Evolutionary conservation across 2,888 invertebrate genomes (phyloP).

Genomic region (Nomada flava): DNA sequence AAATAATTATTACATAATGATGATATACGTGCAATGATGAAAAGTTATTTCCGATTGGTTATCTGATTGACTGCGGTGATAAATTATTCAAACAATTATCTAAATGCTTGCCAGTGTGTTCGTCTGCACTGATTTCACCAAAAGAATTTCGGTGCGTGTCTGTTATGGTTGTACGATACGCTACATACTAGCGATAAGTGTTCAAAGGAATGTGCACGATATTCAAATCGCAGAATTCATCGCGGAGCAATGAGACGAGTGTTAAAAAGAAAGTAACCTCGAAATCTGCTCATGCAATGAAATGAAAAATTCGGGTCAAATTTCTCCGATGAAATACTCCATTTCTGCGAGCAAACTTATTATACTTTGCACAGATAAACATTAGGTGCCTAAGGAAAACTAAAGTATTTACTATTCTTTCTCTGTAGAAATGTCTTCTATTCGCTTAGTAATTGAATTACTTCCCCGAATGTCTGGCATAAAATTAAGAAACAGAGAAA

Average conservation of each 20-base stretch:
- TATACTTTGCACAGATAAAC: no score
- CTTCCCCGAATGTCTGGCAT: no score
- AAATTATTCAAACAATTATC: background rate
- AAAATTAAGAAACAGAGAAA: no score
- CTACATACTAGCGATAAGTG: no score
- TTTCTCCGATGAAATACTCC: background rate
- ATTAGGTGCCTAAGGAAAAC: no score
- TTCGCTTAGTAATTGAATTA: no score
- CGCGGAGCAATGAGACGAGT: background rate
- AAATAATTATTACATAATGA: background rate
- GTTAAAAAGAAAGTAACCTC: background rate
- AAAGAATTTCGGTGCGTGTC: background rate
- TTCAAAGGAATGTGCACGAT: background rate
- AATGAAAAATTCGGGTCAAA: background rate
- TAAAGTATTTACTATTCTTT: no score
- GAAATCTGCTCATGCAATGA: slow-evolving; percentile 3
- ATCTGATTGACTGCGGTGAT: background rate
- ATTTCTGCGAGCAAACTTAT: no score
- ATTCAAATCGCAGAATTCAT: background rate
- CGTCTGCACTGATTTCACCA: background rate
- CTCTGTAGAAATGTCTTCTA: no score
- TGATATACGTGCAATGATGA: no score
- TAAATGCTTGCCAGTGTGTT: no score
- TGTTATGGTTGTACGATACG: background rate
- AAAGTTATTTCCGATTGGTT: no score